Conservation (phyloP, 2,888 invertebrate species). For the Trachelus stipa region DNA sequence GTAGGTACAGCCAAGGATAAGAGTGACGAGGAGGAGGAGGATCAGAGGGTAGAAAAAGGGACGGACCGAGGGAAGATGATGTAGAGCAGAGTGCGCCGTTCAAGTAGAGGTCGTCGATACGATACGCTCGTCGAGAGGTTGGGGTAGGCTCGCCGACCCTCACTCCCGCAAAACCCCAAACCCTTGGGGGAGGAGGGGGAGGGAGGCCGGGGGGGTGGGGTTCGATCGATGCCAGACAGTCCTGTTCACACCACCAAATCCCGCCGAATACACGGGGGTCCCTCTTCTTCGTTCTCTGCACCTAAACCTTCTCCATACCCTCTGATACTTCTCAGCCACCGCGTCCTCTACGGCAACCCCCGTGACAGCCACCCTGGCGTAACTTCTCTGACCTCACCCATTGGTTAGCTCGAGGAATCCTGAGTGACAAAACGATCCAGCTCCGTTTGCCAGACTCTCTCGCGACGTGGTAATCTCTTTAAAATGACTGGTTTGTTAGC, state of each 20-base stretch:
- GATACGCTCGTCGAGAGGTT: slow-evolving; percentile 59
- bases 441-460: not conserved
- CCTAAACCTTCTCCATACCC: not conserved
- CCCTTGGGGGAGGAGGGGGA: slow-evolving; percentile 31
- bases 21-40: slow-evolving; percentile 13
- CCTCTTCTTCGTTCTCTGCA: slow-evolving; percentile 2
- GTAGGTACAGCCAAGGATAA: slow-evolving; percentile 3
- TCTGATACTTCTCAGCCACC: not conserved
- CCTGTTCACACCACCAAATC: slow-evolving; percentile 64
- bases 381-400: not conserved
- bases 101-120: slow-evolving; percentile 61
- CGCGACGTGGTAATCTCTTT: not conserved
- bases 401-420: not conserved
- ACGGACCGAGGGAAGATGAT: slow-evolving; percentile 35
- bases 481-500: not conserved
- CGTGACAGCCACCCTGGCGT: not conserved
- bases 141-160: slow-evolving; percentile 61
- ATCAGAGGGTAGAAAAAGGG: slow-evolving; percentile 23
- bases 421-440: not conserved
- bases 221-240: slow-evolving; percentile 67
- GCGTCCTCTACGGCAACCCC: not conserved
- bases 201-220: no score
- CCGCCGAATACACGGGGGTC: slow-evolving; percentile 30
- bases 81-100: slow-evolving; percentile 29
- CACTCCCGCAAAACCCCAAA: slow-evolving; percentile 29